Evolutionary conservation across 2,888 invertebrate genomes (phyloP), one percentile per base, ranked within the genome.

Genomic region (Macrosiphum euphorbiae): DNA sequence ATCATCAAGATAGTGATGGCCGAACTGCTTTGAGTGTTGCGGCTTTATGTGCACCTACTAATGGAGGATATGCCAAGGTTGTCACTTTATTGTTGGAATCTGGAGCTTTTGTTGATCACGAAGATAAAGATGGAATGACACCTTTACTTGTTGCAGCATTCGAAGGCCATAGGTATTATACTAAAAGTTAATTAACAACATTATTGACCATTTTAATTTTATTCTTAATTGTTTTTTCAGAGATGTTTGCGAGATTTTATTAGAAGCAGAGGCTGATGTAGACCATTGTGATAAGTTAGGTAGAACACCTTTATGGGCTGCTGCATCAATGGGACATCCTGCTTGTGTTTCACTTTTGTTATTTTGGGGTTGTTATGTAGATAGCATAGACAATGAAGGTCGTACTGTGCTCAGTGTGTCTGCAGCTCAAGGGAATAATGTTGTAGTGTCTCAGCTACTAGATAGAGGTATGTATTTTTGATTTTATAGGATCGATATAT

Each of bases 321-420:
- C 98, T 0, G 98, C 98, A 16, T 98, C 98, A 26, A 98, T 98
- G 96, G 99, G 99, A 0, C 99, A 99, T 96, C 98, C 98, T 50
- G 97, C 97, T 28, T 98, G 98, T 1, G 98, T 98, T 1, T 97
- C 98, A 35, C 96, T 98, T 95, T 96, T 99, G 95, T 96, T 99
- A 95, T 99, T 98, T 96, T 99, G 99, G 99, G 99, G 99, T 85
- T 99, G 99, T 94, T 98, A 98, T 95, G 98, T 99, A 92, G 99
- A 99, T 96, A 97, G 97, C 95, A 99, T 99, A 96, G 99, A 99
- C 96, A 97, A 97, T 8, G 99, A 99, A 96, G 99, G 99, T 0
- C 97, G 99, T 78, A 99, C 99, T 0, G 99, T 98, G 94, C 96
- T 98, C 8, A 98, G 98, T 94, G 97, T 98, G 5, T 98, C 98